Evolutionary conservation across 1,140 invertebrate genomes (phyloP), one percentile per base, ranked within the genome.

Genomic region (Megalonaias nervosa): DNA sequence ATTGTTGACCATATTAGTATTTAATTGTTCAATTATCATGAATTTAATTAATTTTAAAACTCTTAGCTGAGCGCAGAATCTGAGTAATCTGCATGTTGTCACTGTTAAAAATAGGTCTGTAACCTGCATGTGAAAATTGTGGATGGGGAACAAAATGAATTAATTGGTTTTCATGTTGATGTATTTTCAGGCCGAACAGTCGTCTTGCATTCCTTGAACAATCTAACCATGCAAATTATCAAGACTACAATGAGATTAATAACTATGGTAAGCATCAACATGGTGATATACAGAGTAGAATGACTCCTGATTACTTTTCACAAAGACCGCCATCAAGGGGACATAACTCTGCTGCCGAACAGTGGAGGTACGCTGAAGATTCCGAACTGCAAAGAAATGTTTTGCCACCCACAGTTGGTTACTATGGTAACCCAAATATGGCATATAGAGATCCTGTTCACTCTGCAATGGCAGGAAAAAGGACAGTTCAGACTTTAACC

Each of bases 391-490:
- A 60, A 23, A 61, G 26, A 72, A 61, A 75, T 65, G 58, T 69
- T 70, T 26, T 68, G 23, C 76, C 70, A 59, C 71, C 71, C 23
- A 64, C 58, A 62, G 26, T 58, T 66, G 70, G 75, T 67, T 66
- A 73, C 71, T 78, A 69, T 73, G 66, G 76, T 62, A 78, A 78
- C 67, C 48, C 70, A 62, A 65, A 59, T 57, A 66, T 66, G 21
- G 76, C 70, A 61, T 78, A 78, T 67, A 73, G 76, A 31, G 76
- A 78, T 67, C 76, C 76, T 67, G 70, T 78, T 56, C 74, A 62
- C 58, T 67, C 76, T 65, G 21, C 70, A 38, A 66, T 78, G 70
- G 76, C 76, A 56, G 76, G 76, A 57, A 78, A 78, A 64, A 65
- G 76, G 59, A 71, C 76, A 61, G 76, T 78, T n/a, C 67, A 78